Evolutionary conservation across 2,113 vertebrate genomes (phyloP), one percentile per base, ranked within the genome.

Genomic region (Scortum barcoo): DNA sequence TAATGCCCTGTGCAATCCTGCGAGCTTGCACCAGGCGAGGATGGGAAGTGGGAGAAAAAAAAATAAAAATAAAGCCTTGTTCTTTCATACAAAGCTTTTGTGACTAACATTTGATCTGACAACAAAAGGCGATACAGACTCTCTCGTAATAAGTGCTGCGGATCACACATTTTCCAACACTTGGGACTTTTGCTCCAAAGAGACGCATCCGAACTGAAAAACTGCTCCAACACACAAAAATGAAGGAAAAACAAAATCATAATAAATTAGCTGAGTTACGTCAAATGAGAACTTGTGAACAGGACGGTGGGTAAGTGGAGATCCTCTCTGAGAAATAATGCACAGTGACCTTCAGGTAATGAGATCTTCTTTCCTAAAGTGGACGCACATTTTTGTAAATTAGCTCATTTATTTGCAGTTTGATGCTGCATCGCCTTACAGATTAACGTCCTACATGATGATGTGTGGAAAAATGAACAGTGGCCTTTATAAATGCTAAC

Each of bases 1-100:
- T 85, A 74, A 85, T 38, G 66, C 28, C 30, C 42, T 42, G 77
- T n/a, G 28, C 82, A 58, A 79, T 87, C 51, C 85, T 77, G 53
- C 3, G 71, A 83, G 78, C 33, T 28, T 24, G 76, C 67, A 76
- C 44, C 71, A 58, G 67, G 48, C n/a, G 30, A n/a, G 58, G 36
- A 77, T 5, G 71, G 72, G 28, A 71, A 61, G 26, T 30, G 33
- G 33, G 33, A 36, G 1, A 5, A 63, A 71, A 69, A 54, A 72
- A 56, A n/a, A 28, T 16, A 16, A 51, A 7, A 44, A 28, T 46
- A 56, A 60, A 14, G 75, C 73, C 66, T 83, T 58, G 78, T 84
- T 89, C 71, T 83, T 40, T 60, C 38, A 16, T n/a, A 75, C 84
- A 90, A 88, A 85, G 86, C 65, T 72, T 75, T 44, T 57, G 44